A percentile compares a stretch with the other conserved stretches of the same genome.
These are phyloP conservation scores for Coenonympha glycerion DNA, from an alignment of 2,888 invertebrate genomes.

Conservation along the genomic window DNA sequence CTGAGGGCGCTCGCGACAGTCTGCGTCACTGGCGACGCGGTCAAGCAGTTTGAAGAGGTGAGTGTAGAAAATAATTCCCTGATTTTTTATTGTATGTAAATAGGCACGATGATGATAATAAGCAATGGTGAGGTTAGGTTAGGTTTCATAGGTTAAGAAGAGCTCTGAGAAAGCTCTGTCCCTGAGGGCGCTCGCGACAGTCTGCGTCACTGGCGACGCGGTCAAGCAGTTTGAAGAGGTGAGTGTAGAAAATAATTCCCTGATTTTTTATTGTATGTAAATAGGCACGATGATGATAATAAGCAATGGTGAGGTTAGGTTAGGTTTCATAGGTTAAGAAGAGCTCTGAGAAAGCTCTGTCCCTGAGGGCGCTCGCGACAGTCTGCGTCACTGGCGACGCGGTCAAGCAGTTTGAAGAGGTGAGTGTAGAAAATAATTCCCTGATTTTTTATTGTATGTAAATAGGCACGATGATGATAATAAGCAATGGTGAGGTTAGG, in stretches of 20 bases:
- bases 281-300: neutral
- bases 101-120: neutral
- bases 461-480: neutral
- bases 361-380: constrained; percentile 88
- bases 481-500: no score
- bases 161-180: constrained; percentile 84
- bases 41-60: constrained; percentile 88
- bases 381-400: constrained; percentile 89
- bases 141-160: constrained; percentile 81
- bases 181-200: constrained; percentile 88
- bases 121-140: no score
- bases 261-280: neutral
- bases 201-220: constrained; percentile 88
- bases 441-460: neutral
- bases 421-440: constrained; percentile 37
- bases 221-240: constrained; percentile 90
- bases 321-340: constrained; percentile 82
- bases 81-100: neutral
- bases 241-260: constrained; percentile 16
- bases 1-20: constrained; percentile 90
- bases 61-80: constrained; percentile 14
- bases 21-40: constrained; percentile 87
- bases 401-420: constrained; percentile 88
- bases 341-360: constrained; percentile 82
- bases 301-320: no score